phyloP scores from a whole-genome alignment of 2,113 vertebrate genomes.

The Caretta caretta region DNA sequence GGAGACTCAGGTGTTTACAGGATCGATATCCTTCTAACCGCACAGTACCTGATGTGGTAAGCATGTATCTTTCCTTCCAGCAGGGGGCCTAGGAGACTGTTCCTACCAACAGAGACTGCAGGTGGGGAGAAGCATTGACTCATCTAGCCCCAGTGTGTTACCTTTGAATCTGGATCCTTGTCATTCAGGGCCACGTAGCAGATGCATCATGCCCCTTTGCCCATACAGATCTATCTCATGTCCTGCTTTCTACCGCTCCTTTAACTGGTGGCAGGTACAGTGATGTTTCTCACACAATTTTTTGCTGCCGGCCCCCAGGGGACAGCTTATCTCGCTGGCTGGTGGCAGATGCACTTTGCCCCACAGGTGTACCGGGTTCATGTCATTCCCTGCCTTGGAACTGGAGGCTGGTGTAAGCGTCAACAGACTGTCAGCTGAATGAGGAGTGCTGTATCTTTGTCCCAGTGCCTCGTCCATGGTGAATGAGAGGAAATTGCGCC shows the following conservation, averaged over 20 bases:
- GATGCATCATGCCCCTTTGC: not conserved
- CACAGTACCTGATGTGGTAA: not conserved
- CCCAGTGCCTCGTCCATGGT: not conserved
- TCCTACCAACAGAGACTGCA: not conserved
- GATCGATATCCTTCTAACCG: not conserved
- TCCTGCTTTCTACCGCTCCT: not conserved
- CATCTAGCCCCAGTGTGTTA: not conserved
- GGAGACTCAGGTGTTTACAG: not conserved
- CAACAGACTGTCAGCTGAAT: not conserved
- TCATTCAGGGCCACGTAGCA: not conserved
- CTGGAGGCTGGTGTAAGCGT: not conserved
- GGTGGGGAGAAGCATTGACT: not conserved
- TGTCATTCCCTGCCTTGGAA: not conserved
- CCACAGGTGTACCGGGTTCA: not conserved
- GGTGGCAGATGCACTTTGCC: not conserved
- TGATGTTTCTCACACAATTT: not conserved
- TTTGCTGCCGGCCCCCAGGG: not conserved
- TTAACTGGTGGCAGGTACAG: not conserved
- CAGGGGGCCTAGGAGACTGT: not conserved
- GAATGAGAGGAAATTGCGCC: not conserved
- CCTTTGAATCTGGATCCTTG: not conserved
- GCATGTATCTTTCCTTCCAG: not conserved
- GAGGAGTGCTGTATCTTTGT: not conserved
- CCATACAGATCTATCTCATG: not conserved
- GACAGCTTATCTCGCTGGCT: not conserved